phyloP scores from a whole-genome alignment of 2,113 vertebrate species.

The Oceanodroma tethys region DNA sequence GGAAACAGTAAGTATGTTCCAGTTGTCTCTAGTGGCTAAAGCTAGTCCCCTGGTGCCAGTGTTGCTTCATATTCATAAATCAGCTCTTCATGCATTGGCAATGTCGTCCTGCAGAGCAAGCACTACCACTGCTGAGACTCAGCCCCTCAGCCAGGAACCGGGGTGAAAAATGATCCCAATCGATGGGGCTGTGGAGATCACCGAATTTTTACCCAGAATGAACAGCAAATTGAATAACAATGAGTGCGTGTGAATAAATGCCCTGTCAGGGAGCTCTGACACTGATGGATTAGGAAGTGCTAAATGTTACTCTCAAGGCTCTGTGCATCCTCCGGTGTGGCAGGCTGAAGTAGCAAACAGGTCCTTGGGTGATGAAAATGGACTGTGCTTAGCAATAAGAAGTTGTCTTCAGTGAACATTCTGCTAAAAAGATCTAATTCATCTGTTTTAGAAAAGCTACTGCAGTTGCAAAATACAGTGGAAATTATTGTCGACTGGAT shows the following conservation, averaged over 20 bases:
- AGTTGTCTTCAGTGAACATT: not conserved
- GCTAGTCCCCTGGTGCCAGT: constrained; percentile 53
- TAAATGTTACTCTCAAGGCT: constrained; percentile 55
- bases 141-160: constrained; percentile 61
- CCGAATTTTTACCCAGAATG: constrained; percentile 71
- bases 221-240: constrained; percentile 85
- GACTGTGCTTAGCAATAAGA: not conserved
- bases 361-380: constrained; percentile 51
- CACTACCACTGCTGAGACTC: constrained; percentile 51
- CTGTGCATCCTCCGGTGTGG: constrained; percentile 45
- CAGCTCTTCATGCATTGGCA: constrained; percentile 71
- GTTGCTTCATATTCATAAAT: constrained; percentile 77
- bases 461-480: not conserved
- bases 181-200: constrained; percentile 61
- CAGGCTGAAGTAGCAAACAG: constrained; percentile 52
- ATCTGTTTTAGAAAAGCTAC: not conserved
- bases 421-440: not conserved
- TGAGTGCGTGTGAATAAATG: constrained; percentile 84
- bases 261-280: constrained; percentile 84
- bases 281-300: constrained; percentile 86
- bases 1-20: constrained; percentile 41
- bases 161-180: constrained; percentile 78
- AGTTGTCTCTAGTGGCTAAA: constrained; percentile 73
- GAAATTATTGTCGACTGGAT: not conserved
- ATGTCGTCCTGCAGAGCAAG: constrained; percentile 59